Evolutionary conservation across 1,140 invertebrate genomes (phyloP).

Genomic region (Cataglyphis hispanica): DNA sequence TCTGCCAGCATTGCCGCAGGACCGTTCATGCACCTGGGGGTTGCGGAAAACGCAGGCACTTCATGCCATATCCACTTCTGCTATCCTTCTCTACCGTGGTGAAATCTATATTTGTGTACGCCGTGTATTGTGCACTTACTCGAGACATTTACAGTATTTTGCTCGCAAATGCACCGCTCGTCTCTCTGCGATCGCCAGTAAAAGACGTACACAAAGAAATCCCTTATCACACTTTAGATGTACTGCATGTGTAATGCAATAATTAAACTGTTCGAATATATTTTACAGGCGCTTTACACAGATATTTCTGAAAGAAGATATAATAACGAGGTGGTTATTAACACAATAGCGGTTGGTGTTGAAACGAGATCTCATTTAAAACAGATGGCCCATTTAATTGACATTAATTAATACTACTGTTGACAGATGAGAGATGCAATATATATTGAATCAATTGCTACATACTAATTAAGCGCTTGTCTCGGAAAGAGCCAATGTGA

Average conservation of each 20-base stretch:
- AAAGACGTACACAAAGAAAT: not conserved
- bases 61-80: not conserved
- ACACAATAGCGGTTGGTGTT: not conserved
- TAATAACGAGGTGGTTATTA: not conserved
- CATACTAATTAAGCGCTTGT: slow-evolving; percentile 45
- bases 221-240: not conserved
- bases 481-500: not conserved
- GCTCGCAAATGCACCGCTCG: slow-evolving; percentile 26
- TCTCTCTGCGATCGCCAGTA: slow-evolving; percentile 11
- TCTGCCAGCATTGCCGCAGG: slow-evolving; percentile 51
- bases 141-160: slow-evolving; percentile 58
- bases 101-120: slow-evolving; percentile 21
- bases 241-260: not conserved
- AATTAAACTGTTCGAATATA: not conserved
- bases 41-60: slow-evolving; percentile 48
- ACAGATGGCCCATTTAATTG: slow-evolving; percentile 9
- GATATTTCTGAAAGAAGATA: not conserved
- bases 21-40: slow-evolving; percentile 67
- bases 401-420: slow-evolving; percentile 24
- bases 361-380: not conserved
- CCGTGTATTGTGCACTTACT: slow-evolving; percentile 47
- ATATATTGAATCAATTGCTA: slow-evolving; percentile 40
- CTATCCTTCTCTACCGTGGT: not conserved
- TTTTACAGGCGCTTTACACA: not conserved
- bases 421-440: not conserved